Conservation (phyloP, 1,140 invertebrate genomes). For the Gonioctena quinquepunctata region DNA sequence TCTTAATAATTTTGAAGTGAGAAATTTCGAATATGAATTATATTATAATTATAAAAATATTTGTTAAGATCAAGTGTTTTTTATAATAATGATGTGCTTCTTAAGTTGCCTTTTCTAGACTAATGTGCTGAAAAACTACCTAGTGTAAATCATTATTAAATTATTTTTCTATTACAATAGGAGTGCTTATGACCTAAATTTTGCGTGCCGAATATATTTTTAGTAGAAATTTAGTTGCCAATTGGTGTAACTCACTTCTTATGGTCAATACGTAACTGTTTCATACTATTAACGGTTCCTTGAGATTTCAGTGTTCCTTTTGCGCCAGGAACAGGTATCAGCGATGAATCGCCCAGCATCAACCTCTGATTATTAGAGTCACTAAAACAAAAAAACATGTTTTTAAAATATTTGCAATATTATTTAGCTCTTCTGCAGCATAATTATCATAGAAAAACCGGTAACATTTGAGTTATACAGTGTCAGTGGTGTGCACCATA, state of each 20-base stretch:
- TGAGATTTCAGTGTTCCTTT: slow-evolving; percentile 81
- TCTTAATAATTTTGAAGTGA: no score
- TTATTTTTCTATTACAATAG: background rate
- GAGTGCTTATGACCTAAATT: slow-evolving; percentile 11
- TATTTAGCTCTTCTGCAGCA: no score
- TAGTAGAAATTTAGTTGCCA: slow-evolving; percentile 37
- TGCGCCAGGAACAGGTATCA: slow-evolving; percentile 80
- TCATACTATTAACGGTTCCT: slow-evolving; percentile 82
- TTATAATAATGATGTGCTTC: no score
- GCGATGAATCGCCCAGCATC: slow-evolving; percentile 86
- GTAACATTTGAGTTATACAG: no score
- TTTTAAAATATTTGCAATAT: background rate
- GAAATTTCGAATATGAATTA: no score
- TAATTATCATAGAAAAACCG: no score
- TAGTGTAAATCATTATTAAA: background rate
- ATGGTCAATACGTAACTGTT: slow-evolving; percentile 81
- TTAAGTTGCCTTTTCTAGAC: no score
- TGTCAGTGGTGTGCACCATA: no score
- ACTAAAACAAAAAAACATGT: slow-evolving; percentile 59
- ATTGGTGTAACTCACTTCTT: slow-evolving; percentile 70
- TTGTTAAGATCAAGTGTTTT: no score
- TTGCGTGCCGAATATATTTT: slow-evolving; percentile 29
- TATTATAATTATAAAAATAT: no score
- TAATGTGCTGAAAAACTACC: no score
- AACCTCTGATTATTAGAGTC: slow-evolving; percentile 91